Base-by-base conservation (phyloP, 2,888 invertebrate species). In the Crepidodera aurea region DNA sequence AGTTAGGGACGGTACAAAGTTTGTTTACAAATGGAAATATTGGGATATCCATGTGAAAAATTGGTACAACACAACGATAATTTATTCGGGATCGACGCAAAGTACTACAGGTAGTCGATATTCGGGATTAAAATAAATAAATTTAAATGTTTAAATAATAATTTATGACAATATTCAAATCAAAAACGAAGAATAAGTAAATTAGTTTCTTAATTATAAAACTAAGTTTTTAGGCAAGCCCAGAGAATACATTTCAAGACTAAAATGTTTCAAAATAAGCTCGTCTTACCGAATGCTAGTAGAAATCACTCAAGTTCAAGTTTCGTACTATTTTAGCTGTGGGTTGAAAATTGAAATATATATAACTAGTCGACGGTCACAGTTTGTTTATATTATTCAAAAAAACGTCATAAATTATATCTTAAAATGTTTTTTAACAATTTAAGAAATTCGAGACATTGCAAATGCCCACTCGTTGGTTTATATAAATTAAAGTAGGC, bases 261-360 rank as follows among this genome's bases (percentile, higher is more conserved):
- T 32, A 32, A 32, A 32, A 6, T n/a, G 8, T 32, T 32, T 3
- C n/a, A 32, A 6, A n/a, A 32, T 32, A 32, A 32, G 2, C 8
- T n/a, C 10, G 4, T 5, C 32, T 32, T 32, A 32, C 32, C n/a
- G 32, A 32, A 32, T 32, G 32, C 2, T 37, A 4, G 1, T 13
- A 37, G 13, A 12, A 37, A 37, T 37, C 37, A 37, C 37, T 40
- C 16, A 40, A 40, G 40, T 40, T 40, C 40, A 40, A 18, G 40
- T 18, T 40, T 32, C 12, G 13, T 4, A 37, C 37, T 37, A 37
- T 15, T 15, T 37, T 40, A 18, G 5, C 18, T 16, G 40, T 40
- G 18, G 40, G 40, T 8, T 10, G 40, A 40, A 18, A 13, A 40
- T 13, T 18, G 10, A 40, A 40, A 8, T 40, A 40, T 40, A 40